phyloP scores from a whole-genome alignment of 2,797 vertebrate species.

The Lacerta agilis region DNA sequence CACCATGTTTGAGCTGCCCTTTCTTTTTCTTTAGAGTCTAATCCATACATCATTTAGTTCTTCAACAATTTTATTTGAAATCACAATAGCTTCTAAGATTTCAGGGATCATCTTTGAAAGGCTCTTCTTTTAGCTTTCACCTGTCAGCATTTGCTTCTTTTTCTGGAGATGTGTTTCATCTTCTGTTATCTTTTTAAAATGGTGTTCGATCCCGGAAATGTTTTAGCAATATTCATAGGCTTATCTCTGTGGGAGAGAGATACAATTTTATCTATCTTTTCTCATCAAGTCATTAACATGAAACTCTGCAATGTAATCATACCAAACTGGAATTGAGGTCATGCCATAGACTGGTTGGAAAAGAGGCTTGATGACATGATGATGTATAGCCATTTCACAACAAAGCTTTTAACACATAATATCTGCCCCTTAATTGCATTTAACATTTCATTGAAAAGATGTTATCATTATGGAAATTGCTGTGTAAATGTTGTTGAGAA shows the following conservation, averaged over 20 bases:
- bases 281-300: constrained; percentile 79
- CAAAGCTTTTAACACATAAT: constrained; percentile 67
- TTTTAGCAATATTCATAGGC: constrained; percentile 74
- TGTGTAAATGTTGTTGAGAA: constrained; percentile 81
- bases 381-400: constrained; percentile 71
- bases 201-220: constrained; percentile 55
- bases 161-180: constrained; percentile 53
- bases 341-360: constrained; percentile 69
- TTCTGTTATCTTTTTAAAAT: constrained; percentile 67
- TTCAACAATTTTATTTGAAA: constrained; percentile 47
- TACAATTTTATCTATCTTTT: constrained; percentile 71
- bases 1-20: constrained; percentile 21
- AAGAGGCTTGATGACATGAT: constrained; percentile 69
- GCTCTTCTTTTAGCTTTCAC: constrained; percentile 45
- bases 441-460: constrained; percentile 72
- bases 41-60: constrained; percentile 39
- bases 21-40: constrained; percentile 37
- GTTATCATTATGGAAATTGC: constrained; percentile 79
- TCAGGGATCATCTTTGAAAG: constrained; percentile 40
- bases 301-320: constrained; percentile 76
- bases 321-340: constrained; percentile 77
- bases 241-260: constrained; percentile 72
- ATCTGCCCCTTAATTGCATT: constrained; percentile 77
- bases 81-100: constrained; percentile 24
- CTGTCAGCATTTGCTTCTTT: constrained; percentile 51